phyloP scores from a whole-genome alignment of 1,140 invertebrate genomes.

The Micrasema minimum region DNA sequence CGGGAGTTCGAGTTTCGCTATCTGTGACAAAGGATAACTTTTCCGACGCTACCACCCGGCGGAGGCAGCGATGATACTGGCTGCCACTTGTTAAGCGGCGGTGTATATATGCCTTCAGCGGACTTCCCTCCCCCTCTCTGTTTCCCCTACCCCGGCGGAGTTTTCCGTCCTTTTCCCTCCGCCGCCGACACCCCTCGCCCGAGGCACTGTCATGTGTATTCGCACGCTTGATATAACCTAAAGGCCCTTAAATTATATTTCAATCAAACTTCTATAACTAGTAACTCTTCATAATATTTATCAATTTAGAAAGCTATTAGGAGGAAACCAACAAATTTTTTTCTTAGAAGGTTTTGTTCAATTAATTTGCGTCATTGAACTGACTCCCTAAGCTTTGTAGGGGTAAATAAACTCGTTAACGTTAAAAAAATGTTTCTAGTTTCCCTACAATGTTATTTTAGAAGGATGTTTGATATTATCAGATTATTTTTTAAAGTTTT shows the following conservation, averaged over 20 bases:
- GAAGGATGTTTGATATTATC: too few species aligned
- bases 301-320: neutral
- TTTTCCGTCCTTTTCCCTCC: neutral
- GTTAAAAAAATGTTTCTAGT: too few species aligned
- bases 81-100: conserved; percentile 42
- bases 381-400: too few species aligned
- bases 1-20: neutral
- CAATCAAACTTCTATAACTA: too few species aligned
- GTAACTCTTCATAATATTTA: neutral
- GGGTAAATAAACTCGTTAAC: too few species aligned
- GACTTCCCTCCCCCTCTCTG: neutral
- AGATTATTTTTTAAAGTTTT: too few species aligned
- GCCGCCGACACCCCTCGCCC: neutral
- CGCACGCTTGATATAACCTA: neutral
- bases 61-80: conserved; percentile 36
- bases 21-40: neutral
- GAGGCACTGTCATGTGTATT: conserved; percentile 15
- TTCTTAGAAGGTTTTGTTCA: too few species aligned
- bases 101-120: conserved; percentile 41
- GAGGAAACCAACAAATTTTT: neutral
- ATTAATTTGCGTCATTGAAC: too few species aligned
- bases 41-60: conserved; percentile 15
- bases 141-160: conserved; percentile 4
- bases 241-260: neutral
- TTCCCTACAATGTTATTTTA: too few species aligned